A percentile compares a stretch with the other conserved stretches of the same genome.
These are phyloP conservation scores for Apocrypta bakeri DNA, from an alignment of 1,140 invertebrate genomes.

Conservation along the genomic window DNA sequence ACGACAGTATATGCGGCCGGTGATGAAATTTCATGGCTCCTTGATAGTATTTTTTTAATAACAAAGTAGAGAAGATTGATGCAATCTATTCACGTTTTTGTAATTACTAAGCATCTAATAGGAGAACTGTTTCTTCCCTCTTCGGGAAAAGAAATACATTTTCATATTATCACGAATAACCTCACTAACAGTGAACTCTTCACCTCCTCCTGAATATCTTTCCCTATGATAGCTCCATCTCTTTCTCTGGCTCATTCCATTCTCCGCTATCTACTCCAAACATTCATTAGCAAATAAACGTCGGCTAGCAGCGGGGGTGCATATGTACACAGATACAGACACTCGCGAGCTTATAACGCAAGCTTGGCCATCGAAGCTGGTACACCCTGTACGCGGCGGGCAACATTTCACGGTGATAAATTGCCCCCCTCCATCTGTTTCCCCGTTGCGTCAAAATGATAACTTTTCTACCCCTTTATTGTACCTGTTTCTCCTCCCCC, in stretches of 20 bases:
- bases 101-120: too few species aligned
- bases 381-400: slow-evolving; percentile 29
- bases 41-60: too few species aligned
- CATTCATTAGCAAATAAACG: slow-evolving; percentile 46
- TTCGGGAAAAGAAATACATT: too few species aligned
- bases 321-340: background rate
- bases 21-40: background rate
- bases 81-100: too few species aligned
- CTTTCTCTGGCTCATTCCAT: background rate
- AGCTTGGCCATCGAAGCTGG: slow-evolving; percentile 29
- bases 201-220: too few species aligned
- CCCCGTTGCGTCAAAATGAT: slow-evolving; percentile 49
- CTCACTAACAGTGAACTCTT: background rate
- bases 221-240: background rate
- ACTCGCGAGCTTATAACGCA: slow-evolving; percentile 2
- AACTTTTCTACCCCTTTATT: slow-evolving; percentile 46
- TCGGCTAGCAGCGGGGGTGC: background rate
- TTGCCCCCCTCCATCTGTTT: slow-evolving; percentile 28
- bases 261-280: background rate
- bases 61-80: too few species aligned
- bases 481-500: slow-evolving; percentile 26
- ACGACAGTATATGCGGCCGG: background rate
- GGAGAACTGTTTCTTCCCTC: too few species aligned
- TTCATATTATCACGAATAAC: background rate
- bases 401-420: slow-evolving; percentile 51